These are phyloP conservation scores for Drosophila guanche DNA, from an alignment of 1,140 invertebrate genomes.

Conservation along the genomic window DNA sequence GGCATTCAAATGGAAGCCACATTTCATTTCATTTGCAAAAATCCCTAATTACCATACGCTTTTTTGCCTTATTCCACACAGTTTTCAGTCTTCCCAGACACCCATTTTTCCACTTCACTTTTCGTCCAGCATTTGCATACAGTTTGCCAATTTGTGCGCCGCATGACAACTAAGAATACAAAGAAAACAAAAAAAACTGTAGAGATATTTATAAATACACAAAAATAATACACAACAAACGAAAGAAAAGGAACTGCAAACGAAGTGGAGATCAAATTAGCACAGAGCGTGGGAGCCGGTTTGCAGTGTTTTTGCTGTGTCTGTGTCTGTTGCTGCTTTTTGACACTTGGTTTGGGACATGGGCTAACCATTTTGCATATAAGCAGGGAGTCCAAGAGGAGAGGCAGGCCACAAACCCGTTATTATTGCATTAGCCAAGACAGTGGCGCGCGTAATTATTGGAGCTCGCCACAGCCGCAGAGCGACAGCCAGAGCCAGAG, in stretches of 20 bases:
- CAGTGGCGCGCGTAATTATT: constrained; percentile 67
- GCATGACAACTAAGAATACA: constrained; percentile 21
- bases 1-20: too few species aligned
- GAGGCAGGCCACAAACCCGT: constrained; percentile 49
- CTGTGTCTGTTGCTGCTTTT: constrained; percentile 17
- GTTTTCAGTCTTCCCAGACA: constrained; percentile 18
- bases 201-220: constrained; percentile 77
- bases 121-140: constrained; percentile 64
- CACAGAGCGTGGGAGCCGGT: constrained; percentile 79
- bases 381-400: constrained; percentile 23
- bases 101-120: constrained; percentile 59
- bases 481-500: constrained; percentile 25
- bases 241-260: constrained; percentile 29
- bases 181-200: constrained; percentile 37
- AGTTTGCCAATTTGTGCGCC: constrained; percentile 46
- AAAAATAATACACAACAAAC: constrained; percentile 23
- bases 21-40: too few species aligned
- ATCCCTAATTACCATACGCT: too few species aligned
- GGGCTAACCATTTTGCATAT: constrained; percentile 51
- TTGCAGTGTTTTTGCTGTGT: constrained; percentile 34
- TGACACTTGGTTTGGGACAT: constrained; percentile 28
- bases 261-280: constrained; percentile 79
- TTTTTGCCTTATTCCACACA: constrained; percentile 10
- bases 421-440: constrained; percentile 55
- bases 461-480: constrained; percentile 26